Conservation (phyloP, 2,888 invertebrate species). For the Apamea crenata region DNA sequence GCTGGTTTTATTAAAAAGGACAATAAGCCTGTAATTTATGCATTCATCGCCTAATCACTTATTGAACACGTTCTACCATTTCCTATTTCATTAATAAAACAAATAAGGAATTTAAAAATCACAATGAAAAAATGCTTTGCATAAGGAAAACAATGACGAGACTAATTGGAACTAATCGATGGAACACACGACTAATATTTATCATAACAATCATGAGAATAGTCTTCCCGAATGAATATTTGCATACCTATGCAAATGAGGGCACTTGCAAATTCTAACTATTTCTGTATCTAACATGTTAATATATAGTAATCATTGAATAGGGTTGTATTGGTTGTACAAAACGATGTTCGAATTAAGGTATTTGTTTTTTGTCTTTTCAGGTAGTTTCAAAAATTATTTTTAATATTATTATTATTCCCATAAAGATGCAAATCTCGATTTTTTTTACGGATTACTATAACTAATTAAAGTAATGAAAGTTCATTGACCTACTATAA, state of each 20-base stretch:
- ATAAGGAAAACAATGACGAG: slow-evolving; percentile 61
- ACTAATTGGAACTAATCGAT: slow-evolving; percentile 72
- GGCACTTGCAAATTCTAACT: slow-evolving; percentile 54
- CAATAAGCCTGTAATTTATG: not conserved
- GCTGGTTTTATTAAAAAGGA: slow-evolving; percentile 8
- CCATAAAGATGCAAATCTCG: too few relatives aligned
- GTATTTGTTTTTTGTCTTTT: not conserved
- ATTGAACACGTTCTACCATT: slow-evolving; percentile 14
- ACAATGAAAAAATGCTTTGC: slow-evolving; percentile 49
- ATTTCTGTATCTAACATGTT: slow-evolving; percentile 27
- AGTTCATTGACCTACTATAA: slow-evolving; percentile 31
- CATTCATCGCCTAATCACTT: not conserved
- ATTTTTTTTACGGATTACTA: too few relatives aligned
- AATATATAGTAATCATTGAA: slow-evolving; percentile 6
- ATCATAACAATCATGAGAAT: slow-evolving; percentile 61
- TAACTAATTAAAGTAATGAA: not conserved
- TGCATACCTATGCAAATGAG: slow-evolving; percentile 65
- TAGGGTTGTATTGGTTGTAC: not conserved
- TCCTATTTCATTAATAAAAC: slow-evolving; percentile 39
- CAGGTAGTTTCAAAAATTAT: not conserved
- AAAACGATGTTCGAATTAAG: not conserved
- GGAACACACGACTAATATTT: slow-evolving; percentile 63
- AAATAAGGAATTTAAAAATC: slow-evolving; percentile 38
- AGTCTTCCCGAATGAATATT: slow-evolving; percentile 46
- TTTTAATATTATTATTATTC: too few relatives aligned